Percentiles rank a stretch among this genome's conserved stretches.
Conservation (phyloP, 2,797 vertebrate genomes). For the Crypturellus tataupa region DNA sequence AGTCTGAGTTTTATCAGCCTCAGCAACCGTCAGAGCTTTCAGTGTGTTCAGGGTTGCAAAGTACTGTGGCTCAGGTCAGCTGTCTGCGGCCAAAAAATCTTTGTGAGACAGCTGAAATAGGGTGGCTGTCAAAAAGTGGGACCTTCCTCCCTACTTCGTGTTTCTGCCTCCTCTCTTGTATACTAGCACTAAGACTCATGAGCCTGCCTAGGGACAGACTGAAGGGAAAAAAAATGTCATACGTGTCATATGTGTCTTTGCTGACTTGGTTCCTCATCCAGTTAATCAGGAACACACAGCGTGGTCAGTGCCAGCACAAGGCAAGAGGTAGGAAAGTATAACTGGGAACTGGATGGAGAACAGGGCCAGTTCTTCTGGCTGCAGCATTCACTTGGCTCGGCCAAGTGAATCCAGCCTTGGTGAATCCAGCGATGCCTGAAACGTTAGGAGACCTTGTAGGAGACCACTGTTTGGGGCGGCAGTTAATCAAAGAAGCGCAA, state of each 20-base stretch:
- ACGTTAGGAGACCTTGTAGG: neutral
- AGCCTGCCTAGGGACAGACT: neutral
- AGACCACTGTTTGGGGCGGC: fast-evolving
- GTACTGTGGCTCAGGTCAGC: neutral
- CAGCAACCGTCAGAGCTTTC: neutral
- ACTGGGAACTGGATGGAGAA: neutral
- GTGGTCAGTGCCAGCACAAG: neutral
- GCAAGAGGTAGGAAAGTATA: fast-evolving
- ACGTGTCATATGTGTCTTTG: neutral
- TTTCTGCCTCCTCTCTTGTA: neutral
- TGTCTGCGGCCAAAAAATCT: neutral
- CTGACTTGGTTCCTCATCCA: neutral
- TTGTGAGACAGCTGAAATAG: neutral
- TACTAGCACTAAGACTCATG: neutral
- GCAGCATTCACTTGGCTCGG: neutral
- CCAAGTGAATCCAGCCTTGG: fast-evolving
- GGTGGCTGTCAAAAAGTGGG: neutral
- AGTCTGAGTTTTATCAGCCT: neutral
- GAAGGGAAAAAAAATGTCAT: neutral
- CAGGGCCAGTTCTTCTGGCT: neutral
- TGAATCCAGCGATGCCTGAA: neutral
- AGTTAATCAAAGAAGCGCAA: neutral
- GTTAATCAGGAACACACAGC: neutral
- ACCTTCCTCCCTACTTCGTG: neutral
- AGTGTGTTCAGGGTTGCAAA: neutral